Evolutionary conservation across 2,888 invertebrate genomes (phyloP), one percentile per base, ranked within the genome.

Genomic region (Cordilura impudica): DNA sequence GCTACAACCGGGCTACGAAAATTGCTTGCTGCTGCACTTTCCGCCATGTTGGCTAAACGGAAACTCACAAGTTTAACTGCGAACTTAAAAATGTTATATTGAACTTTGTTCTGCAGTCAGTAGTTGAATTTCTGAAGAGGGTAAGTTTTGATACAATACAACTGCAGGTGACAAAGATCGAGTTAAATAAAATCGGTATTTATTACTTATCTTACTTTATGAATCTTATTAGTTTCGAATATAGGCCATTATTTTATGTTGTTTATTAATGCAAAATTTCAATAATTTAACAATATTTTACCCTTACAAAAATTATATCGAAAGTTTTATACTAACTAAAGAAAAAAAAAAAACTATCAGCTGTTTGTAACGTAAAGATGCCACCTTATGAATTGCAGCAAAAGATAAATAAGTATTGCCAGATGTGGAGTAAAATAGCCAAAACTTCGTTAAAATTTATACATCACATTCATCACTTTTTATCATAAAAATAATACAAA

Each of bases 1-100:
- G 83, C 83, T 26, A 88, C 81, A 5, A 87, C 82, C 0, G 87
- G 86, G 73, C 85, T 88, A 19, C 89, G 86, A 58, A 87, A 84
- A 80, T 85, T 85, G 60, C 76, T 83, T 26, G 63, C 45, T 26
- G 81, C 75, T 10, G 84, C 85, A 67, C 83, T 84, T 49, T 87
- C 87, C 7, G 82, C 81, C 86, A 88, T 88, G 26, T 35, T 49
- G 16, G n/a, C 8, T 14, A 23, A 45, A 35, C 10, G 29, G 21
- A 43, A 43, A 16, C 49, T 14, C 8, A 18, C 18, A 43, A 39
- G 14, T 31, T 49, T 14, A 14, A 61, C 16, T 49, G 14, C 31
- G 10, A 35, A 47, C 16, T 7, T 21, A 8, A 23, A 47, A 54
- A 5, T 78, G 43, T 18, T n/a, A 16, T 1, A 8, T 39, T 82